phyloP scores from a whole-genome alignment of 2,888 invertebrate species.

The Plebejus argus region DNA sequence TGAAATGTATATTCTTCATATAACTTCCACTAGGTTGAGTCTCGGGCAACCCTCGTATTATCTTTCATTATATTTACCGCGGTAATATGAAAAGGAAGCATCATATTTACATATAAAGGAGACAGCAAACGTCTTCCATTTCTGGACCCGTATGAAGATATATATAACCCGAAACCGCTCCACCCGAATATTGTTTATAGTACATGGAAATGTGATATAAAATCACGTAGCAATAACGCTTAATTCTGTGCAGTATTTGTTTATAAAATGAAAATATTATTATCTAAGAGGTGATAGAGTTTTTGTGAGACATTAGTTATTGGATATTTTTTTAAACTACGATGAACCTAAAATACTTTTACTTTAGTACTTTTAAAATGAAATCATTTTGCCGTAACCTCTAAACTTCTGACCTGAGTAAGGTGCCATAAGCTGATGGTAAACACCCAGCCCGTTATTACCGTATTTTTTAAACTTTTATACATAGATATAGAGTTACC shows the following conservation, averaged over 20 bases:
- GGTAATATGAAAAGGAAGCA: slow-evolving; percentile 27
- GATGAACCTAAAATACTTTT: too few species aligned
- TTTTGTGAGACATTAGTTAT: background rate
- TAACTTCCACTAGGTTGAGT: background rate
- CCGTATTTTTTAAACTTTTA: too few species aligned
- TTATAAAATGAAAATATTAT: too few species aligned
- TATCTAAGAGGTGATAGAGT: background rate
- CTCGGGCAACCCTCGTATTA: slow-evolving; percentile 3
- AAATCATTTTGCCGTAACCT: too few species aligned
- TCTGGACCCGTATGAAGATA: slow-evolving; percentile 40
- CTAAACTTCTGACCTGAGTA: too few species aligned
- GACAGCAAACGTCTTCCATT: slow-evolving; percentile 42
- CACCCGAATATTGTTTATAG: slow-evolving; percentile 23
- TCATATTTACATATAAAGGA: slow-evolving; percentile 38
- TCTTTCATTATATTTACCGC: slow-evolving; percentile 11
- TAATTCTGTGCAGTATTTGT: background rate
- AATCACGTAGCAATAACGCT: background rate
- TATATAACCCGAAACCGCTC: slow-evolving; percentile 35
- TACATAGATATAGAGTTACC: too few species aligned
- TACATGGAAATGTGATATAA: background rate
- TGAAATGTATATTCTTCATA: background rate
- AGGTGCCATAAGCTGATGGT: too few species aligned
- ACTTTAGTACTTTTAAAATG: too few species aligned
- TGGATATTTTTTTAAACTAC: too few species aligned
- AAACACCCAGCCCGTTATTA: too few species aligned